Conservation (phyloP, 2,888 invertebrate genomes). For the Calameuta filiformis region DNA sequence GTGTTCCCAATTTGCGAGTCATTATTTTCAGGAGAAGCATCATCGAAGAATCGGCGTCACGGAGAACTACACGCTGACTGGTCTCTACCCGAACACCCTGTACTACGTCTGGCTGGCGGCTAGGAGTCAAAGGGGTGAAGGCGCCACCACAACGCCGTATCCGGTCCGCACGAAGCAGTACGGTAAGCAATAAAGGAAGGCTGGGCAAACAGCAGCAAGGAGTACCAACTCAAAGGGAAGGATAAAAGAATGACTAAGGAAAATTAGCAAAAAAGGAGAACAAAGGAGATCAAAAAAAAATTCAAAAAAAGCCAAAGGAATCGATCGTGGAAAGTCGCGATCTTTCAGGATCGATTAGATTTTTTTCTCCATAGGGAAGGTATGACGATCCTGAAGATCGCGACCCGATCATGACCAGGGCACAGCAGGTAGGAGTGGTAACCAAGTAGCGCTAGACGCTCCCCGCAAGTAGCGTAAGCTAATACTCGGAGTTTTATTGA, state of each 20-base stretch:
- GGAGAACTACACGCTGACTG: slow-evolving; percentile 88
- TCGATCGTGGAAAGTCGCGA: background rate
- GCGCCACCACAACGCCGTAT: slow-evolving; percentile 93
- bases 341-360: background rate
- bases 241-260: background rate
- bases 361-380: background rate
- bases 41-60: slow-evolving; percentile 85
- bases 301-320: background rate
- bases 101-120: slow-evolving; percentile 98
- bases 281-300: background rate
- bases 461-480: slow-evolving; percentile 63
- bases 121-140: slow-evolving; percentile 91
- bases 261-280: background rate
- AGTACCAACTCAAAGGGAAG: slow-evolving; percentile 44
- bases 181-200: slow-evolving; percentile 78
- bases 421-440: slow-evolving; percentile 59
- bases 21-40: slow-evolving; percentile 74
- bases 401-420: slow-evolving; percentile 26
- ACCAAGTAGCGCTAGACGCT: slow-evolving; percentile 54
- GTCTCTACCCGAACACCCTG: slow-evolving; percentile 93
- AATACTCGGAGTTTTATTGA: slow-evolving; percentile 22
- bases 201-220: slow-evolving; percentile 55
- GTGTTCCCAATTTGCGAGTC: background rate
- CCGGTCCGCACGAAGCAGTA: slow-evolving; percentile 97
- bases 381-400: background rate